These are phyloP conservation scores for Drosophila ambigua DNA, from an alignment of 1,140 invertebrate genomes.

Conservation along the genomic window DNA sequence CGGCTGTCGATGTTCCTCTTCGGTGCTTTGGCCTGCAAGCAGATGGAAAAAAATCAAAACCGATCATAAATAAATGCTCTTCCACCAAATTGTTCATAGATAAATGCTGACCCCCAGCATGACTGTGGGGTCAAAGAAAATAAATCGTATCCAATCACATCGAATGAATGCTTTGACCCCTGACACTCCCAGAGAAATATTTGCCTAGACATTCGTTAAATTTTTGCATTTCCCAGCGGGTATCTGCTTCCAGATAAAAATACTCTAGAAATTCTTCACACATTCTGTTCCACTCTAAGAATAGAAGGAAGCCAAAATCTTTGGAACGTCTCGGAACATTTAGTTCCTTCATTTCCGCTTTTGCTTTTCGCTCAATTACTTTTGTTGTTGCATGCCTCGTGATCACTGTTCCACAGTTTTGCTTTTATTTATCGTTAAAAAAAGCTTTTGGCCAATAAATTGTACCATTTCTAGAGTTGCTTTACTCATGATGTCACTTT, in stretches of 20 bases:
- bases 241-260: too few relatives aligned
- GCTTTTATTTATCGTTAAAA: slow-evolving; percentile 16
- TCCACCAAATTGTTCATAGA: slow-evolving; percentile 46
- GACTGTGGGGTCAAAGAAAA: slow-evolving; percentile 23
- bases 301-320: slow-evolving; percentile 26
- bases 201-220: slow-evolving; percentile 49
- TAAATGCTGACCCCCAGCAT: slow-evolving; percentile 48
- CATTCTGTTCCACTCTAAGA: slow-evolving; percentile 13
- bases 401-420: slow-evolving; percentile 23
- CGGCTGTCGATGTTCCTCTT: slow-evolving; percentile 19
- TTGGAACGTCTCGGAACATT: slow-evolving; percentile 36
- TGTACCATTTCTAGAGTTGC: slow-evolving; percentile 8
- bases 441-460: slow-evolving; percentile 34
- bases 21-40: slow-evolving; percentile 51
- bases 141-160: slow-evolving; percentile 36
- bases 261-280: too few relatives aligned
- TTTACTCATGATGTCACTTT: slow-evolving; percentile 62
- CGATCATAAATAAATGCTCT: slow-evolving; percentile 44
- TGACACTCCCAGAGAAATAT: background rate
- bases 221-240: slow-evolving; percentile 13
- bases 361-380: slow-evolving; percentile 42
- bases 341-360: slow-evolving; percentile 47
- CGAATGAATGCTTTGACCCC: slow-evolving; percentile 21
- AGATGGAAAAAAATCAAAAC: slow-evolving; percentile 11
- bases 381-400: slow-evolving; percentile 13